These are phyloP conservation scores for Pecten maximus DNA, from an alignment of 2,888 invertebrate genomes.

Conservation along the genomic window DNA sequence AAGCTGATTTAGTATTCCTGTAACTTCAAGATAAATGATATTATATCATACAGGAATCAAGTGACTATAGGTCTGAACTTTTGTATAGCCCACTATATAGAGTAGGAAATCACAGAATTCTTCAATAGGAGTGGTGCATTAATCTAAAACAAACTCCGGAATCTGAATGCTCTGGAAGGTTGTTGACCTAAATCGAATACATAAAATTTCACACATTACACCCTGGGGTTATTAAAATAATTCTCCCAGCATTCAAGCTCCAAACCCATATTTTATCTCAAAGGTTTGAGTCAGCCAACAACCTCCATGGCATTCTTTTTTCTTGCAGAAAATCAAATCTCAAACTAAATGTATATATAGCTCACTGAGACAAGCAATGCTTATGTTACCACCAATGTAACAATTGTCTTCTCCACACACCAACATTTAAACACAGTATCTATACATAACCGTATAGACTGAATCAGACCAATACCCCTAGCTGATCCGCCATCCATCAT, in stretches of 20 bases:
- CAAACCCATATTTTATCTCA: not conserved
- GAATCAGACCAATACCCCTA: not conserved
- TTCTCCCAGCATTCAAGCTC: not conserved
- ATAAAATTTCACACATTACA: not conserved
- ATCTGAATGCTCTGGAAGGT: not conserved
- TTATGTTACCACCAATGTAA: not conserved
- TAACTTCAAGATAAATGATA: no score
- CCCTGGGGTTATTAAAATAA: not conserved
- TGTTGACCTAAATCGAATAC: not conserved
- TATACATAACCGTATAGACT: not conserved
- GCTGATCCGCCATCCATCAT: not conserved
- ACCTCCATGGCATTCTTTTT: not conserved
- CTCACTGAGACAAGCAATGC: not conserved
- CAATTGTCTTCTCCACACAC: not conserved
- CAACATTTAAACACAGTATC: slow-evolving; percentile 1
- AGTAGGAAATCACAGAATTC: no score
- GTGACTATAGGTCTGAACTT: no score
- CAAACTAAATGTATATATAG: not conserved
- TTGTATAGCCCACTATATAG: no score
- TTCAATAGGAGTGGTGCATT: no score
- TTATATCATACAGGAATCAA: no score
- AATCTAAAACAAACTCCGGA: not conserved
- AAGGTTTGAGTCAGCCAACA: not conserved
- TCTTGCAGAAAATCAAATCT: not conserved
- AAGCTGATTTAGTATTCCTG: no score